A percentile compares a stretch with the other conserved stretches of the same genome.
These are phyloP conservation scores for Papilio elwesi DNA, from an alignment of 2,888 invertebrate species.

Conservation along the genomic window DNA sequence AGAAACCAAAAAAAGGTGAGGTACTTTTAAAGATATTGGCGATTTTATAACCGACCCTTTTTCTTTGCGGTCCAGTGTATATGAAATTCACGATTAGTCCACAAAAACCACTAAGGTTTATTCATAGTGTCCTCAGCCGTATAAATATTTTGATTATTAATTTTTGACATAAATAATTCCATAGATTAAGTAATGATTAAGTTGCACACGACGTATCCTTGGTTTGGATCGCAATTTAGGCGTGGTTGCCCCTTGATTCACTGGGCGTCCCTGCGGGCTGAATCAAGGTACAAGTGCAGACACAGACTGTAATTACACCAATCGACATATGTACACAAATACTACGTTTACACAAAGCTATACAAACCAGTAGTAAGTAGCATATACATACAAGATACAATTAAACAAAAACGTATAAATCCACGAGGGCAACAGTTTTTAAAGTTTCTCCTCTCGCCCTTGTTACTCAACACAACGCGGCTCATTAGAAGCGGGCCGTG, in stretches of 20 bases:
- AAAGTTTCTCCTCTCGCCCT: conserved; percentile 52
- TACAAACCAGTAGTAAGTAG: neutral
- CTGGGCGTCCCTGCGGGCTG: neutral
- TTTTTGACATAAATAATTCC: too few relatives aligned
- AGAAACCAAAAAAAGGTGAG: too few relatives aligned
- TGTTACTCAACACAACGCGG: conserved; percentile 76
- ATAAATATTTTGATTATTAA: too few relatives aligned
- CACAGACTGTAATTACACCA: neutral
- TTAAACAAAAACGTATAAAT: neutral
- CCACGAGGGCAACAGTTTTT: conserved; percentile 37
- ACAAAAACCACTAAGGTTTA: too few relatives aligned
- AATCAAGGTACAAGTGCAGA: neutral
- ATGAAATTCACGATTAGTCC: too few relatives aligned
- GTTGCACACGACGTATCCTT: neutral
- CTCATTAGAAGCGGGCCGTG: conserved; percentile 81
- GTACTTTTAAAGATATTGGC: too few relatives aligned
- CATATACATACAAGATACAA: neutral
- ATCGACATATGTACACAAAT: neutral
- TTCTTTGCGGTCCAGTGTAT: too few relatives aligned
- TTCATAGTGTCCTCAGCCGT: too few relatives aligned
- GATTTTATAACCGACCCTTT: too few relatives aligned
- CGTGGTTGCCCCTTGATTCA: neutral
- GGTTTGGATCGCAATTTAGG: neutral
- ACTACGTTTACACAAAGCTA: neutral
- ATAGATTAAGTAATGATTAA: neutral